A percentile compares a stretch with the other conserved stretches of the same genome.
These are phyloP conservation scores for Glareola pratincola DNA, from an alignment of 2,113 vertebrate species.

Conservation along the genomic window DNA sequence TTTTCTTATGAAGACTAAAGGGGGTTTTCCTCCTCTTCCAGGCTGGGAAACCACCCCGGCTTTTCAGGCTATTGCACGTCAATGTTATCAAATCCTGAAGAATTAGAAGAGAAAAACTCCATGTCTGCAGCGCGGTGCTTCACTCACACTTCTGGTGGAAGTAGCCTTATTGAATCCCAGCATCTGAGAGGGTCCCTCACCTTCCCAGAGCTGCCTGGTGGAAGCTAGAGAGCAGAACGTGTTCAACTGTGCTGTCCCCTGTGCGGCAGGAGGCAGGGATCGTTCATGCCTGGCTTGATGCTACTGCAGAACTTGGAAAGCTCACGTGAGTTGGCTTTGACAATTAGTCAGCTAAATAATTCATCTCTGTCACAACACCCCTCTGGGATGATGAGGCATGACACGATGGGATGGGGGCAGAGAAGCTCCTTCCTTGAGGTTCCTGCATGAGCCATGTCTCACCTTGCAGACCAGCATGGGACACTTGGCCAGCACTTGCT, in stretches of 20 bases:
- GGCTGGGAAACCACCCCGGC: neutral
- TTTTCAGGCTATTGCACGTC: neutral
- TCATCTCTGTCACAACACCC: accelerated
- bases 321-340: neutral
- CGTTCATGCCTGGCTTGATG: neutral
- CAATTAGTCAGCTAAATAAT: neutral
- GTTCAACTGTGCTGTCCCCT: neutral
- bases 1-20: neutral
- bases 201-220: neutral
- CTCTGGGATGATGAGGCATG: neutral
- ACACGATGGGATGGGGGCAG: accelerated
- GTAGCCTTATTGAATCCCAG: accelerated
- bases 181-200: neutral
- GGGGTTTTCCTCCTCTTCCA: neutral
- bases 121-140: neutral
- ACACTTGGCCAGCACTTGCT: neutral
- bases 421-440: neutral
- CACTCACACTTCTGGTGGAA: neutral
- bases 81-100: neutral
- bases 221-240: neutral
- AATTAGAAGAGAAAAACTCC: neutral
- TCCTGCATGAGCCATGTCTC: neutral
- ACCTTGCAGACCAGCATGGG: accelerated
- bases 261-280: neutral
- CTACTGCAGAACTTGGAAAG: neutral